phyloP scores from a whole-genome alignment of 1,140 invertebrate genomes.

The Drosophila subpulchrella region DNA sequence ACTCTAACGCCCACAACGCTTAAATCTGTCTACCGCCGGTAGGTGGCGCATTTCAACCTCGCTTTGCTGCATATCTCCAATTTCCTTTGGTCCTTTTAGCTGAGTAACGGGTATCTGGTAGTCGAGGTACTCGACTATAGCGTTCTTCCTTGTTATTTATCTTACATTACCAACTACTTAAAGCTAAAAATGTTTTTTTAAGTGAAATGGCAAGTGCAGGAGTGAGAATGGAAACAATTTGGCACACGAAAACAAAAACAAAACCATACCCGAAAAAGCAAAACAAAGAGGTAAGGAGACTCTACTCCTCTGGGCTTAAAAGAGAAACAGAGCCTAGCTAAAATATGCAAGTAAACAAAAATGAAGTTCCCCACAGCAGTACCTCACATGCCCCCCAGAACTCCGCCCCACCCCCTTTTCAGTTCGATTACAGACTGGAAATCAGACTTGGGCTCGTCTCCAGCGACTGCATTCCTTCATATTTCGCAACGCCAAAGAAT shows the following conservation, averaged over 20 bases:
- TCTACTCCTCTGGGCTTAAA: neutral
- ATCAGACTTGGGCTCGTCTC: conserved; percentile 58
- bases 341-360: conserved; percentile 17
- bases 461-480: conserved; percentile 72
- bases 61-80: too few species aligned
- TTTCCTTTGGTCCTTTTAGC: too few species aligned
- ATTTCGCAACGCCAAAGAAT: conserved; percentile 74
- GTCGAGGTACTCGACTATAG: too few species aligned
- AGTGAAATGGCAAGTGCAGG: conserved; percentile 8
- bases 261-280: neutral
- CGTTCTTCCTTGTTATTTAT: too few species aligned
- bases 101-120: too few species aligned
- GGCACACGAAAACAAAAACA: conserved; percentile 25
- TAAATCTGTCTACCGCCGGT: too few species aligned
- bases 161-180: too few species aligned
- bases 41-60: too few species aligned
- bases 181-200: too few species aligned
- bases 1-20: too few species aligned
- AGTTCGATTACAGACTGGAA: conserved; percentile 60
- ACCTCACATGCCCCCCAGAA: neutral
- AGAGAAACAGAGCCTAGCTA: neutral
- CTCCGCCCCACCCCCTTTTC: conserved; percentile 1
- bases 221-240: conserved; percentile 61
- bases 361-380: conserved; percentile 4
- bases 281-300: conserved; percentile 1